Percentiles rank a stretch among this genome's conserved stretches.
Conservation (phyloP, 1,140 invertebrate species). For the Tetraneura akinire region DNA sequence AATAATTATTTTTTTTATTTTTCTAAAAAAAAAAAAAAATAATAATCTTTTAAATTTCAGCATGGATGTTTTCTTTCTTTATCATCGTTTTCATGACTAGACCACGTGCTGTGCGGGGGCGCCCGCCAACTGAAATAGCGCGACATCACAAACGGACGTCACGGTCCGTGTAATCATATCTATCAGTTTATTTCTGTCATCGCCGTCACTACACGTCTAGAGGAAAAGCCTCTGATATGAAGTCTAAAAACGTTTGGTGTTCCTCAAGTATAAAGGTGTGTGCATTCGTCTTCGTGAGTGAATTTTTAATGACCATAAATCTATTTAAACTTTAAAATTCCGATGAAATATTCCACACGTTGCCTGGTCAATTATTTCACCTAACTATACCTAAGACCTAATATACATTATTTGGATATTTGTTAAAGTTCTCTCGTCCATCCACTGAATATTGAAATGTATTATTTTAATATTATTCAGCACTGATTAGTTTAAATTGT, state of each 20-base stretch:
- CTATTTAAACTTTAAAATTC: too few relatives aligned
- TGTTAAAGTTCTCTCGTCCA: too few relatives aligned
- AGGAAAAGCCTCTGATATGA: background rate
- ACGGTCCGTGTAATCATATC: conserved; percentile 46
- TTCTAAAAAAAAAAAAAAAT: too few relatives aligned
- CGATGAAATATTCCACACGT: too few relatives aligned
- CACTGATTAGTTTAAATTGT: too few relatives aligned
- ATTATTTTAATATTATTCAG: too few relatives aligned
- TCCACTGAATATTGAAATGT: too few relatives aligned
- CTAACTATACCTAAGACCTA: too few relatives aligned
- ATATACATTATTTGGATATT: too few relatives aligned
- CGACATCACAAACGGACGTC: conserved; percentile 49
- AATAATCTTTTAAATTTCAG: too few relatives aligned
- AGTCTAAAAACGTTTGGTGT: conserved; percentile 17
- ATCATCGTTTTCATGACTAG: background rate
- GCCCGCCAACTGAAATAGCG: conserved; percentile 40
- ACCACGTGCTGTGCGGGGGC: conserved; percentile 40
- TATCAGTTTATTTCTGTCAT: conserved; percentile 50
- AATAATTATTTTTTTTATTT: too few relatives aligned
- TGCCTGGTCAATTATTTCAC: too few relatives aligned
- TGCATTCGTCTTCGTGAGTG: background rate
- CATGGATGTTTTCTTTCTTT: background rate
- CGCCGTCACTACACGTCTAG: conserved; percentile 22
- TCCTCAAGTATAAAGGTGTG: background rate
- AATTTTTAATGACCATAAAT: background rate